Evolutionary conservation across 2,113 vertebrate genomes (phyloP).

Genomic region (Oreochromis niloticus): DNA sequence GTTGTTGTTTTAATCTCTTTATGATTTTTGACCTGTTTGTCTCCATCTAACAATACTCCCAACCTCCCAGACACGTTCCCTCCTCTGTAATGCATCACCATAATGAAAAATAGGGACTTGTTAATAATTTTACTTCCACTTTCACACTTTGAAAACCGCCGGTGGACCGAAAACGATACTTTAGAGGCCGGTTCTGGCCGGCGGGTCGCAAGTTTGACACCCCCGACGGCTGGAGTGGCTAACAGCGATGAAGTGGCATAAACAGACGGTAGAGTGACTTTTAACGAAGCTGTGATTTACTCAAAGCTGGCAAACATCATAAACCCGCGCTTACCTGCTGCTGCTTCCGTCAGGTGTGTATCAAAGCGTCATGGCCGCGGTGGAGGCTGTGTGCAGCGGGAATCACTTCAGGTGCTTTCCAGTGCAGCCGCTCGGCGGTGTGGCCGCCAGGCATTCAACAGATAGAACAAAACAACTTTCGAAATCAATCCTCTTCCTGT

Average conservation of each 20-base stretch:
- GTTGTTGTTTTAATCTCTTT: fast-evolving
- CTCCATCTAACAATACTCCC: background rate
- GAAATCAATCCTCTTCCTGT: constrained; percentile 14
- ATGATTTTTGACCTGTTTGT: background rate
- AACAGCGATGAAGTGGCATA: background rate
- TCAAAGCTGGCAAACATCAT: background rate
- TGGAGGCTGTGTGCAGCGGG: background rate
- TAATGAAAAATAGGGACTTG: background rate
- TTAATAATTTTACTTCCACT: background rate
- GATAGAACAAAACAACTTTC: background rate
- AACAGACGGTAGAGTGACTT: background rate
- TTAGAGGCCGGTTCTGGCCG: background rate
- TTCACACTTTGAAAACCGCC: background rate
- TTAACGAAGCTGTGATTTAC: background rate
- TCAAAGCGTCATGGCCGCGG: background rate
- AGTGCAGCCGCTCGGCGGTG: background rate
- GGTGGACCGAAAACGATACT: background rate
- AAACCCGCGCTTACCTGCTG: background rate
- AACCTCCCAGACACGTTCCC: background rate
- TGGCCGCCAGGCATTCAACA: background rate
- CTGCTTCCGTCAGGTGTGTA: background rate
- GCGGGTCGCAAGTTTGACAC: background rate
- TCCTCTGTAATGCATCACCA: background rate
- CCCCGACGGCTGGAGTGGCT: background rate
- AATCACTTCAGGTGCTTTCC: background rate